Evolutionary conservation across 2,797 vertebrate species (phyloP).

Genomic region (Percopsis omiscomaycus): DNA sequence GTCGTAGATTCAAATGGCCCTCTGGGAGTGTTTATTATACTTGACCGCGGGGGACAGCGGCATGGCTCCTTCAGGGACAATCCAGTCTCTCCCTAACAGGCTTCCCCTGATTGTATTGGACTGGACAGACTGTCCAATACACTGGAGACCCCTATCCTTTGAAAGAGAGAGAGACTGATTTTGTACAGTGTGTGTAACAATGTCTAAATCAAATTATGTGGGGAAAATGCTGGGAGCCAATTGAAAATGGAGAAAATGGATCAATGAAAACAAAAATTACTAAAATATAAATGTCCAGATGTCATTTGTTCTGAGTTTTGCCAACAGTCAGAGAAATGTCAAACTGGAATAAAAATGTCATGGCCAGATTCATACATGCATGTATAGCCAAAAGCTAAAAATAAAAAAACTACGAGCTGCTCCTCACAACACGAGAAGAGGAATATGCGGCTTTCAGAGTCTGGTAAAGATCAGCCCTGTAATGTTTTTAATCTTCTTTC

Average conservation of each 20-base stretch:
- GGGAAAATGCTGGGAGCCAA: not conserved
- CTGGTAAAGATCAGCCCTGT: too few relatives aligned
- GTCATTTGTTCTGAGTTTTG: too few relatives aligned
- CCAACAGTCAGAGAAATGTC: too few relatives aligned
- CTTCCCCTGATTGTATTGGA: slow-evolving; percentile 76
- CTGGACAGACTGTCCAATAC: slow-evolving; percentile 40
- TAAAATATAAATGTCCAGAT: too few relatives aligned
- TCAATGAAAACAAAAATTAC: too few relatives aligned
- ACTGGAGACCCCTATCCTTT: slow-evolving; percentile 53
- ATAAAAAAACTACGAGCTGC: not conserved
- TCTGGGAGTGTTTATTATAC: slow-evolving; percentile 72
- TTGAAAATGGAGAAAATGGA: not conserved
- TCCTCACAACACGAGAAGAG: too few relatives aligned
- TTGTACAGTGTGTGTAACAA: not conserved
- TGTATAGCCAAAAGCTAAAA: not conserved
- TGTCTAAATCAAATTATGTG: not conserved
- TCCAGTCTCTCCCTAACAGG: slow-evolving; percentile 41
- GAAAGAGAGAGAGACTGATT: slow-evolving; percentile 25
- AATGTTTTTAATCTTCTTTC: too few relatives aligned
- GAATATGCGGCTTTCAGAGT: too few relatives aligned
- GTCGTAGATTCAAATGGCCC: slow-evolving; percentile 50
- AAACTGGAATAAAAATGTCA: too few relatives aligned
- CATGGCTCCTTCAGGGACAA: slow-evolving; percentile 20
- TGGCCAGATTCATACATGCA: not conserved
- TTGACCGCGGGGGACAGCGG: slow-evolving; percentile 54